Conservation (phyloP, 2,797 vertebrate genomes). For the Rhinophrynus dorsalis region DNA sequence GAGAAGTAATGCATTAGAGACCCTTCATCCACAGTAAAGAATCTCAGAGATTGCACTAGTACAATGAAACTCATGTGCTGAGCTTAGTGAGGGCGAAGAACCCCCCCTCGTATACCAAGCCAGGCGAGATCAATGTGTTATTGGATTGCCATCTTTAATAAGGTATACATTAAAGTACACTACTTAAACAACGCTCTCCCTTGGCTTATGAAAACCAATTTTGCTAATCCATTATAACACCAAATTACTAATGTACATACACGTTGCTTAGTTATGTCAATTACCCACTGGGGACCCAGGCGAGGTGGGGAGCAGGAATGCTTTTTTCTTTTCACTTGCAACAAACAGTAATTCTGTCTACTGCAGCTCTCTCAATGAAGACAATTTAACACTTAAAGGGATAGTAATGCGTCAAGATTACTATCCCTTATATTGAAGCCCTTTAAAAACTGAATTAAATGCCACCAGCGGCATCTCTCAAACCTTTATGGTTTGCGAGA, state of each 20-base stretch:
- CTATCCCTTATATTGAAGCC: no score
- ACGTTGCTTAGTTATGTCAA: slow-evolving; percentile 1
- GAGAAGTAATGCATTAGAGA: no score
- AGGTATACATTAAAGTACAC: slow-evolving; percentile 43
- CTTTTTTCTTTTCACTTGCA: slow-evolving; percentile 3
- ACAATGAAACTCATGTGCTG: neutral
- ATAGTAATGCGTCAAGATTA: no score
- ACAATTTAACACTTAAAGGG: no score
- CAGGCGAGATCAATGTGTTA: slow-evolving; percentile 32
- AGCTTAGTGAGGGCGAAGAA: neutral
- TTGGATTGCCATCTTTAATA: slow-evolving; percentile 48
- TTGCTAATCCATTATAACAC: slow-evolving; percentile 39
- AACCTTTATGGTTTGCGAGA: no score
- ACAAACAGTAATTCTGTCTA: slow-evolving; percentile 28
- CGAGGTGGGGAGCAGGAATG: neutral
- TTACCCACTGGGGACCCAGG: slow-evolving; percentile 17
- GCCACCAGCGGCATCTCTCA: no score
- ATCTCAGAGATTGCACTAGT: no score
- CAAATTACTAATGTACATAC: slow-evolving; percentile 29
- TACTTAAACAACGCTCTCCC: slow-evolving; percentile 33
- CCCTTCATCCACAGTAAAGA: no score
- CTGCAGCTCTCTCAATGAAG: no score
- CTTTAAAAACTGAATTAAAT: no score
- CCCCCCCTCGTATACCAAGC: neutral
- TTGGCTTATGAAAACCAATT: slow-evolving; percentile 33